These are phyloP conservation scores for Oophaga sylvatica DNA, from an alignment of 2,797 vertebrate genomes.

Conservation along the genomic window DNA sequence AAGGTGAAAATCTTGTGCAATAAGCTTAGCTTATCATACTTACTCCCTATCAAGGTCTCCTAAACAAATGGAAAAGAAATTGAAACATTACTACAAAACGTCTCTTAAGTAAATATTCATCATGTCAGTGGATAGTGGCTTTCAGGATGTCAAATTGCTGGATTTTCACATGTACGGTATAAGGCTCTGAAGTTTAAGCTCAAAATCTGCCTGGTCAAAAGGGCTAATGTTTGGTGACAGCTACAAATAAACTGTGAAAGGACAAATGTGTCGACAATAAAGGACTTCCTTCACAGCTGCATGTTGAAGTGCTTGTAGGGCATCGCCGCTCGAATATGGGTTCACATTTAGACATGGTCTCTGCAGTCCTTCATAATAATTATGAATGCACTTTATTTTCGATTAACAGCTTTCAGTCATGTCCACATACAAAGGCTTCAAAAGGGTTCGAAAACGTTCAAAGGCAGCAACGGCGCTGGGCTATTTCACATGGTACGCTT, in stretches of 20 bases:
- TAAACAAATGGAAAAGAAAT: constrained; percentile 41
- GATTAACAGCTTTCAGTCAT: constrained; percentile 38
- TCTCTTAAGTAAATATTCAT: constrained; percentile 37
- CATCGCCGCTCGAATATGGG: neutral
- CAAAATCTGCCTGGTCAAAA: constrained; percentile 46
- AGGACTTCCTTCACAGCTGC: constrained; percentile 57
- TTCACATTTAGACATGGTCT: constrained; percentile 39
- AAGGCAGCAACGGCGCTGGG: constrained; percentile 25
- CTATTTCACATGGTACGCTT: constrained; percentile 19
- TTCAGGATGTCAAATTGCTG: constrained; percentile 7
- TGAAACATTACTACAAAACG: constrained; percentile 1
- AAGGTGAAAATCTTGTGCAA: constrained; percentile 43
- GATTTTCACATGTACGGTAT: constrained; percentile 24
- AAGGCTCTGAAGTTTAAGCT: constrained; percentile 28
- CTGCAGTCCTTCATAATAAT: constrained; percentile 41
- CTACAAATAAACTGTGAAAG: constrained; percentile 57
- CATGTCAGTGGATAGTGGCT: constrained; percentile 1
- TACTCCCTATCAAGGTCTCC: constrained; percentile 34
- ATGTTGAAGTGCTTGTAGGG: constrained; percentile 26
- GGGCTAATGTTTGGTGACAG: constrained; percentile 51
- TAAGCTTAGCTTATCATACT: constrained; percentile 25
- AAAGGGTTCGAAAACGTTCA: constrained; percentile 19
- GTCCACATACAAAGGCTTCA: constrained; percentile 49
- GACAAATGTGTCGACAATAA: constrained; percentile 57
- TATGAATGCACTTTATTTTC: constrained; percentile 41